Evolutionary conservation across 2,797 vertebrate genomes (phyloP), one percentile per base, ranked within the genome.

Genomic region (Siniperca obscura): DNA sequence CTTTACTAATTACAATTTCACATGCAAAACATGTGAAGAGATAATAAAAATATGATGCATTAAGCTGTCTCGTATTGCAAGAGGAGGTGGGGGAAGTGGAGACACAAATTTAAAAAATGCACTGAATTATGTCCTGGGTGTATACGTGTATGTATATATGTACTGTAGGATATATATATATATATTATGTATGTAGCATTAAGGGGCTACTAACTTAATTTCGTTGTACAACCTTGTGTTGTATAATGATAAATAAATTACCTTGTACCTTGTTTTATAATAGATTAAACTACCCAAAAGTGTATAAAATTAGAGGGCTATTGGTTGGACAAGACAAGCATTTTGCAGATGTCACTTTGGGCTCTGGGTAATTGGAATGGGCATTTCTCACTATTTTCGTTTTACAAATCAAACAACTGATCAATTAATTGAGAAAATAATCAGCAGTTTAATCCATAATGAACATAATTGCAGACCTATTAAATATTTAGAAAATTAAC

Each of bases 391-490:
- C 48, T 53, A 27, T 62, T 61, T 65, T 36, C 1, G 4, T 64
- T 55, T 65, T 21, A 65, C 14, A 66, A 48, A 66, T 25, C 3
- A 75, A 34, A 70, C 19, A 60, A 25, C 40, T 14, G 21, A n/a
- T n/a, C 0, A 2, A 38, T 57, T 3, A 13, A 25, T 57, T 0
- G 1, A 70, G 21, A 70, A 10, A 56, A 22, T 16, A 61, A 61
- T 68, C 0, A 40, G 13, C 42, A 3, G 52, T 48, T 48, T 22
- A 77, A 40, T 40, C 12, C 0, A 0, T 52, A 42, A 69, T 61
- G n/a, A 77, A 62, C 34, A 16, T 30, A n/a, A 22, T 38, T 76
- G 27, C 1, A 76, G 19, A 1, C 27, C 10, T 22, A 5, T 14
- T 4, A 60, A n/a, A 16, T 22, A 36, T 2, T n/a, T 46, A 0